phyloP scores from a whole-genome alignment of 92 coral and sea anemone species.

The Porites rus region DNA sequence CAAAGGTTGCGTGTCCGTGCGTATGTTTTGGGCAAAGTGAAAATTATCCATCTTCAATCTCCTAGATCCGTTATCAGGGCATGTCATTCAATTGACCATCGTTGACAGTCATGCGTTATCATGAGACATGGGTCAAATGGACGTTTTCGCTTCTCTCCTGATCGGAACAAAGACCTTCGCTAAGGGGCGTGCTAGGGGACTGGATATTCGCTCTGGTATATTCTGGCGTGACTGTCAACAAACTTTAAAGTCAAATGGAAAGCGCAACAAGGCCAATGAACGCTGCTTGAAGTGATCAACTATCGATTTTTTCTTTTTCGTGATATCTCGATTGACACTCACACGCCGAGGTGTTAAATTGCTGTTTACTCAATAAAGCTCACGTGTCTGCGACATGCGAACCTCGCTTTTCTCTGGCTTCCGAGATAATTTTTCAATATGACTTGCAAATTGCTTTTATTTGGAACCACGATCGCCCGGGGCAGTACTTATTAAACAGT shows the following conservation, averaged over 20 bases:
- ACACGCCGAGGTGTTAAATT: constrained; percentile 80
- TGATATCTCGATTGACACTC: constrained; percentile 55
- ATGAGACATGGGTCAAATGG: constrained; percentile 29
- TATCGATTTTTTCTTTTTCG: constrained; percentile 28
- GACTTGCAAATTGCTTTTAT: constrained; percentile 35
- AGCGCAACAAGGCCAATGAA: background rate
- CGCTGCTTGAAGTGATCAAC: background rate
- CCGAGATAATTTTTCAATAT: constrained; percentile 30
- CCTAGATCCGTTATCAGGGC: constrained; percentile 67
- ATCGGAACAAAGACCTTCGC: constrained; percentile 13
- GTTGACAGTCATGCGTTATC: constrained; percentile 47
- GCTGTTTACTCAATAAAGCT: constrained; percentile 73
- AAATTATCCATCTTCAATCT: constrained; percentile 44
- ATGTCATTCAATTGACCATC: constrained; percentile 44
- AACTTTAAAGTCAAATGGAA: constrained; percentile 1
- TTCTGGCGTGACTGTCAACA: constrained; percentile 48
- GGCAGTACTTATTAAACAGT: constrained; percentile 20
- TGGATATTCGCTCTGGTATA: constrained; percentile 22
- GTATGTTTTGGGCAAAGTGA: constrained; percentile 47
- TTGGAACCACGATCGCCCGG: constrained; percentile 26
- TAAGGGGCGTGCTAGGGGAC: constrained; percentile 34
- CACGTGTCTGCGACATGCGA: constrained; percentile 48
- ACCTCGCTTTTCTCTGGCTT: constrained; percentile 16
- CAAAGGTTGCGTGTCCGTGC: constrained; percentile 61
- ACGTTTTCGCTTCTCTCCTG: constrained; percentile 23